Conservation (phyloP, 2,797 vertebrate genomes). For the Loris lydekkerianus region DNA sequence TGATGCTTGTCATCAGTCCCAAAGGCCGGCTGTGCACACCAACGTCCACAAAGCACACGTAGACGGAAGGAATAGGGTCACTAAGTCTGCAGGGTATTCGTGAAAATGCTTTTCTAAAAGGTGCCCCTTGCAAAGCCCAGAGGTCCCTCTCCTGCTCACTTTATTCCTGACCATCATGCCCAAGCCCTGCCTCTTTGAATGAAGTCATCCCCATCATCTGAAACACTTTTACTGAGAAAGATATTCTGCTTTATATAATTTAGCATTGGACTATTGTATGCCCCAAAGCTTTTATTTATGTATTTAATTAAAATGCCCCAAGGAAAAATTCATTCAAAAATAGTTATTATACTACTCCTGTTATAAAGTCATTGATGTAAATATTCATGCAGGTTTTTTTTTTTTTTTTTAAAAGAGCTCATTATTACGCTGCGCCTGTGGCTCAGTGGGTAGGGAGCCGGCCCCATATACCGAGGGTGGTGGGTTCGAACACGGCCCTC, state of each 20-base stretch:
- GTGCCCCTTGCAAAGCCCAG: background rate
- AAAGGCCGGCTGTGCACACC: background rate
- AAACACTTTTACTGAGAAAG: background rate
- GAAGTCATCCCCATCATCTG: background rate
- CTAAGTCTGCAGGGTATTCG: fast-evolving
- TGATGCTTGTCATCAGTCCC: background rate
- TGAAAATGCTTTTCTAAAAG: background rate
- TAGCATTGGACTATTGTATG: background rate
- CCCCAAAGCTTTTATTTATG: background rate
- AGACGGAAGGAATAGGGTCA: background rate
- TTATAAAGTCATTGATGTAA: background rate
- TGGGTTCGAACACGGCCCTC: too few relatives aligned
- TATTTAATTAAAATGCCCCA: conserved; percentile 55
- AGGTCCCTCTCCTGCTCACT: background rate
- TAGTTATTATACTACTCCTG: background rate
- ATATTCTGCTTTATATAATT: background rate
- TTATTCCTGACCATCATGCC: too few relatives aligned
- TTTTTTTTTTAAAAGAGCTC: background rate
- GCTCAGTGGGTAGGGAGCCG: too few relatives aligned
- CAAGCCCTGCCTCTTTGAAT: too few relatives aligned
- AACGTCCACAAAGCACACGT: background rate
- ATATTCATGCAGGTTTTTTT: background rate
- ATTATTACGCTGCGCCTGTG: too few relatives aligned
- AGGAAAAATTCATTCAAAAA: conserved; percentile 40
- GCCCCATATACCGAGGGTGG: too few relatives aligned